Conservation (phyloP, 1,140 invertebrate species). For the Caenorhabditis latens region DNA sequence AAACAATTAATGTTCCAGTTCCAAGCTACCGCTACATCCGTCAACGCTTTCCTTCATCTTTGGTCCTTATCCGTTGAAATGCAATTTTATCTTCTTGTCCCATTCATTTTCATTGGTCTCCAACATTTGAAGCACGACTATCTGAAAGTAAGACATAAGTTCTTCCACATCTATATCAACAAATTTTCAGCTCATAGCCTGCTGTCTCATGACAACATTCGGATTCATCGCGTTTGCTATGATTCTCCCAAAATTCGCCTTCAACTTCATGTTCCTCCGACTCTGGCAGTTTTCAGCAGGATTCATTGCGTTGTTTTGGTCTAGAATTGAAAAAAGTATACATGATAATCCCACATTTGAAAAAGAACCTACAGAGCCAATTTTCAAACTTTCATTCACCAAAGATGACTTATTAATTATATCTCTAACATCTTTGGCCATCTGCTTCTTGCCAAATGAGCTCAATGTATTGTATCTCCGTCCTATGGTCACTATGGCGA, state of each 20-base stretch:
- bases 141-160: background rate
- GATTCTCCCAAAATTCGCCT: conserved; percentile 2
- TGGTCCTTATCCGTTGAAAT: conserved; percentile 36
- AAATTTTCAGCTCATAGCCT: background rate
- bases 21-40: background rate
- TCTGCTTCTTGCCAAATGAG: background rate
- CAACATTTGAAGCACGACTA: background rate
- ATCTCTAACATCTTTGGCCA: background rate
- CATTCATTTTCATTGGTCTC: conserved; percentile 23
- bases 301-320: conserved; percentile 22
- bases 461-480: background rate
- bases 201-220: background rate
- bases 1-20: background rate
- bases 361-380: background rate
- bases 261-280: conserved; percentile 35
- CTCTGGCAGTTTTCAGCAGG: conserved; percentile 54
- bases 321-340: background rate
- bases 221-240: background rate
- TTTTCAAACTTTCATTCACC: background rate
- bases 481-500: background rate
- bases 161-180: background rate
- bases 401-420: background rate
- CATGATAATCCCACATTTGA: background rate
- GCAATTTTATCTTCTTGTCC: conserved; percentile 28
- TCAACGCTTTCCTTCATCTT: background rate